A percentile compares a stretch with the other conserved stretches of the same genome.
Evolutionary conservation across 1,140 invertebrate species (phyloP).

Genomic region (Heliconius eleuchia): DNA sequence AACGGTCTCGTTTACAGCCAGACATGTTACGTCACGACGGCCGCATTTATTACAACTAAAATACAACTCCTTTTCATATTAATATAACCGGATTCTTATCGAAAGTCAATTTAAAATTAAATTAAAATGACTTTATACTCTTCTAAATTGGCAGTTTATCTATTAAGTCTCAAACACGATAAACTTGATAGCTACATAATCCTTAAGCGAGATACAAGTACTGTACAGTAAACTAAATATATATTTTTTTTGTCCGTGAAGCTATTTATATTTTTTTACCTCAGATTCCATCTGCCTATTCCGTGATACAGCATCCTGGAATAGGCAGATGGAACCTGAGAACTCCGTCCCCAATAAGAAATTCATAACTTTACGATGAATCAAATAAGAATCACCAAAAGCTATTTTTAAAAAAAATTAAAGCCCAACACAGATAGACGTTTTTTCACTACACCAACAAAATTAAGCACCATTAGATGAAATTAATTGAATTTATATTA

Average conservation of each 20-base stretch:
- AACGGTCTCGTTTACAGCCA: background rate
- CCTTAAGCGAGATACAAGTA: background rate
- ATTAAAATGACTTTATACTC: slow-evolving; percentile 14
- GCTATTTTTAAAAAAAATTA: too few relatives aligned
- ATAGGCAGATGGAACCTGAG: too few relatives aligned
- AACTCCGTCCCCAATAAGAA: too few relatives aligned
- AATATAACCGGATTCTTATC: slow-evolving; percentile 1
- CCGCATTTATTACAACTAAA: background rate
- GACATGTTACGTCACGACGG: background rate
- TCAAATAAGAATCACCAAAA: background rate
- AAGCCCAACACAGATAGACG: too few relatives aligned
- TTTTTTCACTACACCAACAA: too few relatives aligned
- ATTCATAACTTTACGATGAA: background rate
- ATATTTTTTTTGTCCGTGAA: background rate
- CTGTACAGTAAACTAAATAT: background rate
- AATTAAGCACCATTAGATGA: too few relatives aligned
- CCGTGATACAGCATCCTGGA: too few relatives aligned
- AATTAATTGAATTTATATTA: background rate
- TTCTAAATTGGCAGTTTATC: slow-evolving; percentile 12
- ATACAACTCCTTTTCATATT: background rate
- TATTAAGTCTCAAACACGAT: slow-evolving; percentile 4
- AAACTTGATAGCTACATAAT: slow-evolving; percentile 8
- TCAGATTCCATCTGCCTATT: too few relatives aligned
- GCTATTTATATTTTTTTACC: too few relatives aligned
- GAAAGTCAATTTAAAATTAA: slow-evolving; percentile 9